Conservation (phyloP, 2,888 invertebrate species). For the Yponomeuta malinellus region DNA sequence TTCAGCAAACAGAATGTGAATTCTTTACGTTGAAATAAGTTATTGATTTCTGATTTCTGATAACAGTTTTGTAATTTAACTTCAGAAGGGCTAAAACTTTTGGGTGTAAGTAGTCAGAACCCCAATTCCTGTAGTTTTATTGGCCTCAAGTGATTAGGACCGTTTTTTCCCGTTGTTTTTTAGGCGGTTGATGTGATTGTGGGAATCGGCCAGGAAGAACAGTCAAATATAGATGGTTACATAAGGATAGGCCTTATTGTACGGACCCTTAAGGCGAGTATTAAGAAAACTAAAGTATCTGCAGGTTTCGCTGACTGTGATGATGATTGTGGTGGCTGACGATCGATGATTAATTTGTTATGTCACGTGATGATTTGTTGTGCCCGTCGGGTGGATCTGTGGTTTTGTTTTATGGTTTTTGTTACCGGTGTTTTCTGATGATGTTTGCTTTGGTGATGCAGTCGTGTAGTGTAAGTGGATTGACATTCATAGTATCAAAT, state of each 20-base stretch:
- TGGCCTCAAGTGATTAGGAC: slow-evolving; percentile 19
- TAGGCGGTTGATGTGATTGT: slow-evolving; percentile 54
- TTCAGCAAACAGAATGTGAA: no score
- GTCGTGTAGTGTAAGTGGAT: no score
- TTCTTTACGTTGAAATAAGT: no score
- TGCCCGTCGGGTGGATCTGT: slow-evolving; percentile 24
- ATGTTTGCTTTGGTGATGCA: no score
- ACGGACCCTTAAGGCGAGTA: no score
- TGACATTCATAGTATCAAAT: no score
- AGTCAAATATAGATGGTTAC: no score
- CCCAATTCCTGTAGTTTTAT: slow-evolving; percentile 12
- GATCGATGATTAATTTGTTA: slow-evolving; percentile 57
- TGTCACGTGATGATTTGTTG: slow-evolving; percentile 39
- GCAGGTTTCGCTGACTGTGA: slow-evolving; percentile 23
- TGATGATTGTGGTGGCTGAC: slow-evolving; percentile 46
- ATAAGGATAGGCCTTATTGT: no score
- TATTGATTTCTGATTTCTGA: no score
- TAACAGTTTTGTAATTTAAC: not conserved
- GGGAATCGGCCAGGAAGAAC: slow-evolving; percentile 41
- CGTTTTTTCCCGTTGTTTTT: slow-evolving; percentile 41
- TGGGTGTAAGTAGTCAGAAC: not conserved
- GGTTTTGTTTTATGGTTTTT: slow-evolving; percentile 15
- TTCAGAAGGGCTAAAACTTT: not conserved
- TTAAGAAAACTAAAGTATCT: no score
- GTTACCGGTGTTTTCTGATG: slow-evolving; percentile 15